Conservation (phyloP, 2,113 vertebrate genomes). For the Epinephelus lanceolatus region DNA sequence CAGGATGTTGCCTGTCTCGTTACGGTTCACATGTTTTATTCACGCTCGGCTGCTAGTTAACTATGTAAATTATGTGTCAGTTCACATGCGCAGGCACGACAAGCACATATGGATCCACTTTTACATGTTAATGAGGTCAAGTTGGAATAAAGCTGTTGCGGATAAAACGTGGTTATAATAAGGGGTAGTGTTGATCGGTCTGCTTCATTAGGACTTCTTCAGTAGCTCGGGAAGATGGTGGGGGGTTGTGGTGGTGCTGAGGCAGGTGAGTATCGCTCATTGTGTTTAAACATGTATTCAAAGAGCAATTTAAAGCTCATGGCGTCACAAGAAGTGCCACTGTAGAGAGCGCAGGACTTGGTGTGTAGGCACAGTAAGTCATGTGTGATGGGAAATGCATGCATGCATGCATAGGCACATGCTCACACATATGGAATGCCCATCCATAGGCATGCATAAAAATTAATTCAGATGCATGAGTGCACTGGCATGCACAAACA, state of each 20-base stretch:
- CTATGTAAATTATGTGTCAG: constrained; percentile 78
- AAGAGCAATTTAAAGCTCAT: neutral
- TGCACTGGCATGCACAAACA: constrained; percentile 40
- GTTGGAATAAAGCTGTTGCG: constrained; percentile 32
- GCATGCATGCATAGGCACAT: constrained; percentile 55
- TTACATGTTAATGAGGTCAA: constrained; percentile 77
- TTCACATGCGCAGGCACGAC: constrained; percentile 71
- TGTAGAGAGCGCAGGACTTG: neutral
- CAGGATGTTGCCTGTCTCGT: constrained; percentile 60
- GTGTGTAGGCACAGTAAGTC: constrained; percentile 58
- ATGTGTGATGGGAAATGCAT: constrained; percentile 69
- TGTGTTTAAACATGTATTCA: neutral
- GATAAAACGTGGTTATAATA: constrained; percentile 15
- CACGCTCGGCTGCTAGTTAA: constrained; percentile 71
- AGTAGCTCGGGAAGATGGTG: neutral
- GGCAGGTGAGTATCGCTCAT: neutral
- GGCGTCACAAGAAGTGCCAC: neutral
- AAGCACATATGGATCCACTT: constrained; percentile 78
- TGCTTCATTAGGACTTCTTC: constrained; percentile 2
- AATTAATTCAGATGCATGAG: constrained; percentile 23
- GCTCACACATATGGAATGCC: constrained; percentile 60
- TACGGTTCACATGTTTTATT: constrained; percentile 76
- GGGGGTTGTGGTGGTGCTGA: neutral
- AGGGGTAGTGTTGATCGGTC: neutral
- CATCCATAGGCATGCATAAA: constrained; percentile 47